These are phyloP conservation scores for Glandiceps talaboti DNA, from an alignment of 53 echinoderm and acorn worm genomes.

Conservation along the genomic window DNA sequence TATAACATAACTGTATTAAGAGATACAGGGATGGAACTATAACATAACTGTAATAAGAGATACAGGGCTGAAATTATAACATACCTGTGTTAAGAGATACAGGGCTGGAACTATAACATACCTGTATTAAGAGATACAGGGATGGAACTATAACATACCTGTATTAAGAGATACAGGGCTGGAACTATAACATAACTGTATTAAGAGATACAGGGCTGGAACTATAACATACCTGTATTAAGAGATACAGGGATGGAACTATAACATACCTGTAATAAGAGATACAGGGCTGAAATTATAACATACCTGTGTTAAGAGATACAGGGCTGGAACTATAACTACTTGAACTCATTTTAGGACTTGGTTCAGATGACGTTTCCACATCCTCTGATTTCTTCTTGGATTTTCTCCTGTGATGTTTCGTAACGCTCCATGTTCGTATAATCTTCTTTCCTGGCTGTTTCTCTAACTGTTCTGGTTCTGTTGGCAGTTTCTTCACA, in stretches of 20 bases:
- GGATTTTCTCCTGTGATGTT: neutral
- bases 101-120: too few species aligned
- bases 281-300: too few species aligned
- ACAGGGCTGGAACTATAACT: neutral
- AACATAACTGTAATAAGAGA: too few species aligned
- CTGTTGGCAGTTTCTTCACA: constrained; percentile 42
- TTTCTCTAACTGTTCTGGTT: neutral
- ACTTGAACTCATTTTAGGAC: neutral
- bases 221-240: neutral
- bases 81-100: too few species aligned
- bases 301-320: neutral
- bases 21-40: too few species aligned
- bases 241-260: neutral
- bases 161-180: neutral
- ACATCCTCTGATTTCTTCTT: neutral
- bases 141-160: neutral
- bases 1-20: too few species aligned
- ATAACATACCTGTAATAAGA: too few species aligned
- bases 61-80: too few species aligned
- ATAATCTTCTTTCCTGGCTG: neutral
- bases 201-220: too few species aligned
- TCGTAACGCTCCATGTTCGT: neutral
- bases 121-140: neutral
- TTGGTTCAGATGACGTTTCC: neutral
- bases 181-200: neutral